Evolutionary conservation across 2,797 vertebrate genomes (phyloP).

Genomic region (Gephyroberyx darwinii): DNA sequence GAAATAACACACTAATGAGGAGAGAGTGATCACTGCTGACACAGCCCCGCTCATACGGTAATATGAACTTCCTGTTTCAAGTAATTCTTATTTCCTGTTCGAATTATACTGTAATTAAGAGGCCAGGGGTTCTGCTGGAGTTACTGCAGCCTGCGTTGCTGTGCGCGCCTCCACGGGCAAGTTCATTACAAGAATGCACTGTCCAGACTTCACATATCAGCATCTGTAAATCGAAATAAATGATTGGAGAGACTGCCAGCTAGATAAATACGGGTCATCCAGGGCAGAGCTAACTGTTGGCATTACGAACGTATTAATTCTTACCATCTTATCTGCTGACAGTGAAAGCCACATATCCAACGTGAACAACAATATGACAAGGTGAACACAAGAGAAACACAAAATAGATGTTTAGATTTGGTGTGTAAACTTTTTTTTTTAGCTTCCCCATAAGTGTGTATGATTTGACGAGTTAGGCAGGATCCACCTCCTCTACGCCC

Average conservation of each 20-base stretch:
- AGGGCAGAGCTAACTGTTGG: constrained; percentile 25
- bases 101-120: constrained; percentile 71
- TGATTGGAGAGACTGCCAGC: constrained; percentile 57
- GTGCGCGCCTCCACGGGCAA: constrained; percentile 22
- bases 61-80: constrained; percentile 76
- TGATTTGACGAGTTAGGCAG: background rate
- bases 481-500: background rate
- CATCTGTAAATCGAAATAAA: constrained; percentile 54
- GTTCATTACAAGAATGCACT: constrained; percentile 34
- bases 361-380: constrained; percentile 5
- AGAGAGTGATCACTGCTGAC: constrained; percentile 74
- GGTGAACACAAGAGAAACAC: constrained; percentile 14
- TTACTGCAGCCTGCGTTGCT: constrained; percentile 35
- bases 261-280: constrained; percentile 43
- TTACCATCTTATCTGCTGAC: constrained; percentile 16
- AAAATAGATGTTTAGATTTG: constrained; percentile 2
- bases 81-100: constrained; percentile 76
- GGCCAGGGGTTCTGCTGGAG: constrained; percentile 49
- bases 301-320: constrained; percentile 26
- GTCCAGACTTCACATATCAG: constrained; percentile 58
- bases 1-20: constrained; percentile 75
- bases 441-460: background rate
- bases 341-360: constrained; percentile 5
- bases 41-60: constrained; percentile 62
- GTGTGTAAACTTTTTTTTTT: background rate